These are phyloP conservation scores for Poecilia picta DNA, from an alignment of 2,797 vertebrate species.

Conservation along the genomic window DNA sequence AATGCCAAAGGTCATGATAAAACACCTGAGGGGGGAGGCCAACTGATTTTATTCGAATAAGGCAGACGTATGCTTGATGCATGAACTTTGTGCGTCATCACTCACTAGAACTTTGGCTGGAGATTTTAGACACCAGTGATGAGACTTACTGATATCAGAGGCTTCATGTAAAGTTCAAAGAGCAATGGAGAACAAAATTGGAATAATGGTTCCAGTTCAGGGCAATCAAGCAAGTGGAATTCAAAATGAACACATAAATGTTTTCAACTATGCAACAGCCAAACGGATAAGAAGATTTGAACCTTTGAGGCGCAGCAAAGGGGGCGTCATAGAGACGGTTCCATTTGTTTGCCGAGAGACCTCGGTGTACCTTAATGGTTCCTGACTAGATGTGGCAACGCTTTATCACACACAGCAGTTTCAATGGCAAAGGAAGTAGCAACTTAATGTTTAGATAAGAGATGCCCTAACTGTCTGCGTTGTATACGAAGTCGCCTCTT, in stretches of 20 bases:
- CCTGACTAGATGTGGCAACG: constrained; percentile 18
- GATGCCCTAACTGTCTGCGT: background rate
- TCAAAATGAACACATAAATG: constrained; percentile 44
- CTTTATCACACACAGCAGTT: constrained; percentile 19
- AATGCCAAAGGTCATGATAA: constrained; percentile 1
- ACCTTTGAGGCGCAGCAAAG: constrained; percentile 33
- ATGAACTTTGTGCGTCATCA: constrained; percentile 50
- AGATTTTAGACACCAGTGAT: constrained; percentile 49
- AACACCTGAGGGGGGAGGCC: background rate
- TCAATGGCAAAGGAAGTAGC: constrained; percentile 14
- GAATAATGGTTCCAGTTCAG: constrained; percentile 50
- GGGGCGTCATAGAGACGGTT: constrained; percentile 28
- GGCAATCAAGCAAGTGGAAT: constrained; percentile 46
- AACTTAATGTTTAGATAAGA: constrained; percentile 21
- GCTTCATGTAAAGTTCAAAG: constrained; percentile 56
- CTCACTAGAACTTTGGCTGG: constrained; percentile 45
- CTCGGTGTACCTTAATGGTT: constrained; percentile 15
- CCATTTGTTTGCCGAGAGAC: constrained; percentile 26
- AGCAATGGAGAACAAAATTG: constrained; percentile 36
- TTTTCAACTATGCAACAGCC: constrained; percentile 43
- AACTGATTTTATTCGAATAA: constrained; percentile 20
- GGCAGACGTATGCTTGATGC: constrained; percentile 35
- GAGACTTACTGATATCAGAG: constrained; percentile 52
- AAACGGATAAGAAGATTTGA: constrained; percentile 46
- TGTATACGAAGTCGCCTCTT: background rate